Base-by-base conservation (phyloP, 2,888 invertebrate genomes). In the Drosophila meridionalis region DNA sequence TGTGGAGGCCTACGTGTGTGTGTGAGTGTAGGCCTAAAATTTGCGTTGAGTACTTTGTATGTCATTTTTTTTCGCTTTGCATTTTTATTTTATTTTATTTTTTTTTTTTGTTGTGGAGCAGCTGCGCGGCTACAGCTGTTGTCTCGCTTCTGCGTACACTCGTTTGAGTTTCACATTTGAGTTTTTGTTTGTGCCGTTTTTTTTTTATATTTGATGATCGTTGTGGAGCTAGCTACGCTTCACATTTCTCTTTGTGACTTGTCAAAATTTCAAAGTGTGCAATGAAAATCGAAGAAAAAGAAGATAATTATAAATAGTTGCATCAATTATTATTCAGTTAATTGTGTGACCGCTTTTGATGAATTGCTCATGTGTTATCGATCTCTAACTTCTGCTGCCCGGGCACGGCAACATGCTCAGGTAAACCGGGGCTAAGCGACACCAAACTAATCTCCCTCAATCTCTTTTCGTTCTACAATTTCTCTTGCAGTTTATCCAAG, bases 401-500 rank as follows among this genome's bases (percentile, higher is more conserved):
- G 76, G 62, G 76, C 81, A 68, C 69, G 77, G 56, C 81, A 76
- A 69, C 65, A 74, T 74, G 80, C 60, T 59, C 69, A 82, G 81
- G 81, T 82, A 79, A 79, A 53, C 68, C 9, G 9, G 53, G 40
- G 14, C 7, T 47, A 20, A n/a, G 26, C 47, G 43, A 57, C 55
- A 55, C 43, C 42, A 20, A 40, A 77, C 57, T 61, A 78, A 72
- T 76, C 67, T 9, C n/a, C 26, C 30, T 59, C 57, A 40, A 47
- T 57, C 42, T 52, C 40, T 59, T 32, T 30, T 12, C 47, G 34
- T 20, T 69, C 30, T 2, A 14, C 30, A 0, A 0, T 60, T 12
- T 59, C 28, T 5, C 11, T 66, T 82, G 12, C 69, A 98, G 98
- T 95, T 98, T 94, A 96, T 98, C 92, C 95, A 95, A 94, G 95